phyloP scores from a whole-genome alignment of 64 coral and sea anemone genomes.

The Actinia equina region DNA sequence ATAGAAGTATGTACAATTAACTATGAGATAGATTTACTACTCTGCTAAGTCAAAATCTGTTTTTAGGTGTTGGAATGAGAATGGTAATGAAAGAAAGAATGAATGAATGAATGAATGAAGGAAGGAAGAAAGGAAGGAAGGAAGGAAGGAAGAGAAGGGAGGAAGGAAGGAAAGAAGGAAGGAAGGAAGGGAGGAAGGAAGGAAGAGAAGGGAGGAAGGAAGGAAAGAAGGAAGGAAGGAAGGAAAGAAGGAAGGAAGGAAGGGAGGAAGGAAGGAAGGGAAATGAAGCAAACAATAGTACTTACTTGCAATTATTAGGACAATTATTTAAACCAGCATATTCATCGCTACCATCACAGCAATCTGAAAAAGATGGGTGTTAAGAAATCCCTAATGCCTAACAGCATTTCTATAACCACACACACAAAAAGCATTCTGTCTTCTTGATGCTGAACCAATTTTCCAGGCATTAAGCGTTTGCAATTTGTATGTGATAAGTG shows the following conservation, averaged over 20 bases:
- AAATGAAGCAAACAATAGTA: neutral
- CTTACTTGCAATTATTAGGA: conserved; percentile 77
- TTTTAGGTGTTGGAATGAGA: no score
- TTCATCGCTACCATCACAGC: conserved; percentile 79
- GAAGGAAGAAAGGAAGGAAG: no score
- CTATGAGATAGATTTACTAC: no score
- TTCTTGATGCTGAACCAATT: no score
- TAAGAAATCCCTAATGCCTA: neutral
- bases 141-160: neutral
- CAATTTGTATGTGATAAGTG: no score
- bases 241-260: neutral
- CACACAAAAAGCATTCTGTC: no score
- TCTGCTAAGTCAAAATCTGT: no score
- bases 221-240: no score
- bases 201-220: neutral
- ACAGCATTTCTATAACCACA: no score
- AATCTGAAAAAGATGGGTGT: conserved; percentile 40
- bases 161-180: neutral
- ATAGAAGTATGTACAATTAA: neutral
- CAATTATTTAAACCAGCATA: conserved; percentile 41
- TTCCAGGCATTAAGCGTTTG: no score
- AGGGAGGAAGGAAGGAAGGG: neutral
- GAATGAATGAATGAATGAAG: no score
- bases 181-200: neutral
- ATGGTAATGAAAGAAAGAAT: no score